Percentiles rank a stretch among this genome's conserved stretches.
phyloP scores from a whole-genome alignment of 2,888 invertebrate genomes.

The Auanema freiburgensis region DNA sequence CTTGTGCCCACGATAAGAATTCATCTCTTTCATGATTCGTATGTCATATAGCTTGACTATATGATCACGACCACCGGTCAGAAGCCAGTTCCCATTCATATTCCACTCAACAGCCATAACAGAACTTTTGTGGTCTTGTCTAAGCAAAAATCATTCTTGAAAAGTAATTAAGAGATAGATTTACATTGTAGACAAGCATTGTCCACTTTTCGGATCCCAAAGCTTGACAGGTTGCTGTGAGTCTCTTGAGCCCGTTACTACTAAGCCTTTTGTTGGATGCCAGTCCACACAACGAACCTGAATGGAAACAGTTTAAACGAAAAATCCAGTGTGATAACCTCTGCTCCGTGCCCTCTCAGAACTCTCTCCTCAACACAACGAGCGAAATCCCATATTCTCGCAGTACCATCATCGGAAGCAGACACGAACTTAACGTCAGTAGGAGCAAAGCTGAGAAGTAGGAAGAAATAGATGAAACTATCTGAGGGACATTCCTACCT shows the following conservation, averaged over 20 bases:
- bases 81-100: conserved; percentile 95
- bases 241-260: conserved; percentile 98
- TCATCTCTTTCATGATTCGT: conserved; percentile 90
- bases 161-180: conserved; percentile 61
- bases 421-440: conserved; percentile 97
- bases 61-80: conserved; percentile 51
- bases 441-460: conserved; percentile 87
- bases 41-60: conserved; percentile 94
- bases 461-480: background rate
- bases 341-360: conserved; percentile 68
- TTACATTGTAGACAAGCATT: conserved; percentile 88
- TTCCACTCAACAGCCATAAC: conserved; percentile 99
- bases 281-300: conserved; percentile 80
- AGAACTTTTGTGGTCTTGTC: conserved; percentile 97
- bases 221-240: conserved; percentile 98
- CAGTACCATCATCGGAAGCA: conserved; percentile 98
- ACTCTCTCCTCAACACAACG: conserved; percentile 89
- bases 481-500: conserved; percentile 72
- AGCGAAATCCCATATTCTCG: conserved; percentile 97
- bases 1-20: conserved; percentile 97
- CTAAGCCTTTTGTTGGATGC: conserved; percentile 95
- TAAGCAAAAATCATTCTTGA: conserved; percentile 64
- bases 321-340: conserved; percentile 24
- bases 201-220: conserved; percentile 97
- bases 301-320: background rate